These are phyloP conservation scores for Globicephala melas DNA, from an alignment of 2,113 vertebrate genomes.

Conservation along the genomic window DNA sequence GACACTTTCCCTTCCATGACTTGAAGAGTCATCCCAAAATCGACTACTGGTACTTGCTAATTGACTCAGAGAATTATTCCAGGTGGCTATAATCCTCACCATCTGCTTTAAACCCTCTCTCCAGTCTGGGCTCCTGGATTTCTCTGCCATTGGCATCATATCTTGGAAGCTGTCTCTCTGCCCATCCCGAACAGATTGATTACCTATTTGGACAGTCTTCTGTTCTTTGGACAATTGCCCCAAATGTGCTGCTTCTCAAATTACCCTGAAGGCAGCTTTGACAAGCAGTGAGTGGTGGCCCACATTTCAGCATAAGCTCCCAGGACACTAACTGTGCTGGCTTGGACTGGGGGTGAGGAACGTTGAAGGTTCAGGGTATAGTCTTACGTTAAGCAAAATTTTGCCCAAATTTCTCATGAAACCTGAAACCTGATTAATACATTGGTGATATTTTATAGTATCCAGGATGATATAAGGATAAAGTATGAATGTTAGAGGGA, in stretches of 20 bases:
- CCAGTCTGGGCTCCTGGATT: slow-evolving; percentile 46
- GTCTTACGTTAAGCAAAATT: background rate
- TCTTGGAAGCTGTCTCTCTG: slow-evolving; percentile 47
- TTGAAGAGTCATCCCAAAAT: background rate
- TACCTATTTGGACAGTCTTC: slow-evolving; percentile 55
- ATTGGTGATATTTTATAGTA: background rate
- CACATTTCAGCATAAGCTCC: background rate
- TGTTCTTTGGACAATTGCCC: slow-evolving; percentile 15
- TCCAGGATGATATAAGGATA: background rate
- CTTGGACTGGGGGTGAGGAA: fast-evolving
- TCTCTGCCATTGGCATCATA: slow-evolving; percentile 47
- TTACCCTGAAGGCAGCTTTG: background rate
- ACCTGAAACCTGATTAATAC: background rate
- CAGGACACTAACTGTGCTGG: background rate
- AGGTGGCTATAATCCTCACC: slow-evolving; percentile 55
- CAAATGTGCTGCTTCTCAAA: slow-evolving; percentile 40
- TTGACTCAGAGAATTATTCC: slow-evolving; percentile 51
- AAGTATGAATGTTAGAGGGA: background rate
- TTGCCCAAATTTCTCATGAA: background rate
- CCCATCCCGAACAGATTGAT: slow-evolving; percentile 51
- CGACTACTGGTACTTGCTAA: background rate
- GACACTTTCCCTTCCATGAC: background rate
- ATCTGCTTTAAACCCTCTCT: slow-evolving; percentile 52
- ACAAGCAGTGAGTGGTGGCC: background rate
- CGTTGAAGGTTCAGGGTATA: background rate